Evolutionary conservation across 2,888 invertebrate genomes (phyloP).

Genomic region (Cephus sareptanus): DNA sequence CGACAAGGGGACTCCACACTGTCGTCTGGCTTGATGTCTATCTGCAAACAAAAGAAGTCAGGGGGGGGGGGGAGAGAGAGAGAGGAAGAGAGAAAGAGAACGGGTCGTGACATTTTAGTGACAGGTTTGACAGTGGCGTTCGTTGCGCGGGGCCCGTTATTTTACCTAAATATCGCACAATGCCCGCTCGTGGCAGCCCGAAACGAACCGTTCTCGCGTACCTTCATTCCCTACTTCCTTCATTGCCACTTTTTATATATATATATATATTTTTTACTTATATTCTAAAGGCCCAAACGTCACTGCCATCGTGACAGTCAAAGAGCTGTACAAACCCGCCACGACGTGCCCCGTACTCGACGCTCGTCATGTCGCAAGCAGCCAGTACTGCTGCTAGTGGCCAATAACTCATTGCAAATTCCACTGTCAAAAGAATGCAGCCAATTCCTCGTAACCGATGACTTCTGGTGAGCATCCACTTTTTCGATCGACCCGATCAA

Average conservation of each 20-base stretch:
- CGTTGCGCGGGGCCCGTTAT: conserved; percentile 18
- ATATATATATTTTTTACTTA: no score
- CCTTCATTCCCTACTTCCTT: no score
- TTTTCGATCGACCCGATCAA: background rate
- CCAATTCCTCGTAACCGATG: background rate
- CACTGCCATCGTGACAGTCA: no score
- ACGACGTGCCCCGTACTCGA: background rate
- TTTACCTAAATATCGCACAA: conserved; percentile 26
- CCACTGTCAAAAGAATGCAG: background rate
- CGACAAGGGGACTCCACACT: background rate
- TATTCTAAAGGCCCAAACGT: no score
- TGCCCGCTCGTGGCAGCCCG: background rate
- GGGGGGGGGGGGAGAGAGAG: conserved; percentile 1
- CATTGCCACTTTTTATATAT: no score
- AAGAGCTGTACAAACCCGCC: no score
- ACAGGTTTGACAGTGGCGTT: conserved; percentile 6
- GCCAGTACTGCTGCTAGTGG: background rate
- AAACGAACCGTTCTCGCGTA: no score
- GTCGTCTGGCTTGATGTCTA: background rate
- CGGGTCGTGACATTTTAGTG: conserved; percentile 21
- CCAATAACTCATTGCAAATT: background rate
- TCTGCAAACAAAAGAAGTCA: conserved; percentile 11
- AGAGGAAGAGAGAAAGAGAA: conserved; percentile 10
- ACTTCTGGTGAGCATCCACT: background rate
- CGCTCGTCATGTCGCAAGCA: background rate